Base-by-base conservation (phyloP, 1,140 invertebrate species). In the Tetramorium alpestre region DNA sequence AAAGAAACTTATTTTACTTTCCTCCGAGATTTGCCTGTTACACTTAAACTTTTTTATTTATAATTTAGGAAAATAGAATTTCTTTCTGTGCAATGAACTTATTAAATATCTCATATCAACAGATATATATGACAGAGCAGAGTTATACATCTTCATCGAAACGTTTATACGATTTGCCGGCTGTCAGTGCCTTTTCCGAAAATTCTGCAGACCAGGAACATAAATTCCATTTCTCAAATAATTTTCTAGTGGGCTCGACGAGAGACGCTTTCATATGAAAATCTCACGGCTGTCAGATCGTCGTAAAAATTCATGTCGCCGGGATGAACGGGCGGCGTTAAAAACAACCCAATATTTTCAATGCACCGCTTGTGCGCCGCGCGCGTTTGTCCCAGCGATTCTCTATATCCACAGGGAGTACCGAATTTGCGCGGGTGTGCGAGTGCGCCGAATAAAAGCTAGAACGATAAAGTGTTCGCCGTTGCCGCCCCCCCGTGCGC, bases 331-430 rank as follows among this genome's bases (percentile, higher is more conserved):
- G 58, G 60, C 13, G 73, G 33, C 73, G 82, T 78, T 64, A 78
- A 85, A 78, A 85, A 78, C 82, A 64, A 78, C 58, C 62, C 82
- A 56, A 85, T 85, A 85, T 85, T 85, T 78, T 85, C 82, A 85
- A 77, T 77, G 72, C 44, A 5, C 47, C 82, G 44, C 28, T 62
- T 64, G 67, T 64, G 69, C 47, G 65, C 47, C 28, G 16, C 38
- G 16, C 69, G 49, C 47, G 44, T 75, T 76, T 56, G 58, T 77
- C 58, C 44, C 18, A 11, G 22, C 54, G 80, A 82, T 82, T 82
- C 69, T 82, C 51, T 47, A n/a, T 84, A 84, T 84, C 69, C 69
- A 75, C n/a, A 62, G 54, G 54, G 69, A 84, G 69, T 54, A 38
- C 28, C 69, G 41, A 49, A 49, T 44, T 84, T 69, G 67, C 47